Percentiles rank a stretch among this genome's conserved stretches.
These are phyloP conservation scores for Hirudinaria manillensis DNA, from an alignment of 2,888 invertebrate genomes.

Conservation along the genomic window DNA sequence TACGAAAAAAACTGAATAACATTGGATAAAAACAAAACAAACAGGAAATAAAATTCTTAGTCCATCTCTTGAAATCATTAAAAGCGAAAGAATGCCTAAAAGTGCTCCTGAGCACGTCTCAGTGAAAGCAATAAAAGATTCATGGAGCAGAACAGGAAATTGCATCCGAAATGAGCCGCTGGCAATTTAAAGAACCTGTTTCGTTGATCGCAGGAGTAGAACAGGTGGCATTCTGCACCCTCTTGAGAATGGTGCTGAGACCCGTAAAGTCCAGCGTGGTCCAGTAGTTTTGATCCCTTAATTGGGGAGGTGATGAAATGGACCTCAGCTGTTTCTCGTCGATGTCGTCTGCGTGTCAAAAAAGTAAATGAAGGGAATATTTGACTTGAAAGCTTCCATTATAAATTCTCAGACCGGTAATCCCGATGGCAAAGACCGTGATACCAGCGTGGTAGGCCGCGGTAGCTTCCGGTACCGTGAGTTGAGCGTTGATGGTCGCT, in stretches of 20 bases:
- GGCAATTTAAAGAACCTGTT: not conserved
- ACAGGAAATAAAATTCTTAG: too few relatives aligned
- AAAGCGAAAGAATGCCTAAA: too few relatives aligned
- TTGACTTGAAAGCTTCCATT: too few relatives aligned
- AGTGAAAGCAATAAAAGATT: too few relatives aligned
- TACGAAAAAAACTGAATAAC: too few relatives aligned
- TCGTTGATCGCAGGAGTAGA: constrained; percentile 1
- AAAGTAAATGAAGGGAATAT: too few relatives aligned
- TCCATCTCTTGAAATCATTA: too few relatives aligned
- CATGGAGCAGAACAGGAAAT: too few relatives aligned
- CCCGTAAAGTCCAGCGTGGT: constrained; percentile 35
- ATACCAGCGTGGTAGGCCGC: constrained; percentile 26
- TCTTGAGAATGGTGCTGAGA: constrained; percentile 31
- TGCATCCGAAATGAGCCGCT: too few relatives aligned
- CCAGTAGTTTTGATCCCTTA: constrained; percentile 35
- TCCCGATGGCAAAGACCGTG: constrained; percentile 29
- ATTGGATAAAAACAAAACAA: too few relatives aligned
- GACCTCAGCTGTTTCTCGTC: constrained; percentile 33
- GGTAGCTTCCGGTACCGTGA: constrained; percentile 42
- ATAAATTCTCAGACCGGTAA: constrained; percentile 11
- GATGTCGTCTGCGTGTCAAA: constrained; percentile 22
- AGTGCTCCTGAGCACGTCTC: too few relatives aligned
- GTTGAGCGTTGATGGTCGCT: constrained; percentile 43
- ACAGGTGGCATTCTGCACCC: constrained; percentile 35
- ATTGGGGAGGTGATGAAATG: constrained; percentile 37